Evolutionary conservation across 2,113 vertebrate genomes (phyloP).

Genomic region (Eurypyga helias): DNA sequence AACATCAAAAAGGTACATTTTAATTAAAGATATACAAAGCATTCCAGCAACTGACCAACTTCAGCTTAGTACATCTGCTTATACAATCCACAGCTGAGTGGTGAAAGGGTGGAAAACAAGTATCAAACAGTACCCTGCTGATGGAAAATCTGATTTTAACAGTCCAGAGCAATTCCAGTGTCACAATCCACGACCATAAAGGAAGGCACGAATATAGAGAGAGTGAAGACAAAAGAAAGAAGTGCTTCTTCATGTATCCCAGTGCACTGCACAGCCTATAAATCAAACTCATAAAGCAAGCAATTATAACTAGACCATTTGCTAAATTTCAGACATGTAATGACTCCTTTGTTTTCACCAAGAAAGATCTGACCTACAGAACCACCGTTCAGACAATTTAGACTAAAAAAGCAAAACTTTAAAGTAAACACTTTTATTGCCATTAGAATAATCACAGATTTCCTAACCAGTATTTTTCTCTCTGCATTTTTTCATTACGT

Average conservation of each 20-base stretch:
- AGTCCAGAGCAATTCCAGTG: neutral
- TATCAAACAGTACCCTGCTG: neutral
- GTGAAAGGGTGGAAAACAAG: neutral
- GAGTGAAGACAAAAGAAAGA: neutral
- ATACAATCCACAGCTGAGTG: neutral
- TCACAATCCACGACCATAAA: neutral
- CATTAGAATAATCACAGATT: neutral
- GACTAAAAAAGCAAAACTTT: neutral
- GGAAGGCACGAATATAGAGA: neutral
- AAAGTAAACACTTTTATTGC: neutral
- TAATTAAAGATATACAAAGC: neutral
- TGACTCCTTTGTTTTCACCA: neutral
- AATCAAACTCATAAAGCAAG: neutral
- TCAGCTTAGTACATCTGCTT: neutral
- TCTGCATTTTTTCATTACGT: neutral
- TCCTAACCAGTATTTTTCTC: neutral
- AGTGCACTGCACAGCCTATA: neutral
- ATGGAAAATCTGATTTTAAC: neutral
- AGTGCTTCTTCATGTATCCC: neutral
- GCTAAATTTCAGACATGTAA: neutral
- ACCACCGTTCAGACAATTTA: neutral
- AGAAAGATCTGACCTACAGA: neutral
- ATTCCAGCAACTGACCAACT: neutral
- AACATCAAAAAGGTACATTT: neutral
- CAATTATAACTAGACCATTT: neutral